Evolutionary conservation across 2,113 vertebrate species (phyloP), one percentile per base, ranked within the genome.

Genomic region (Lota lota): DNA sequence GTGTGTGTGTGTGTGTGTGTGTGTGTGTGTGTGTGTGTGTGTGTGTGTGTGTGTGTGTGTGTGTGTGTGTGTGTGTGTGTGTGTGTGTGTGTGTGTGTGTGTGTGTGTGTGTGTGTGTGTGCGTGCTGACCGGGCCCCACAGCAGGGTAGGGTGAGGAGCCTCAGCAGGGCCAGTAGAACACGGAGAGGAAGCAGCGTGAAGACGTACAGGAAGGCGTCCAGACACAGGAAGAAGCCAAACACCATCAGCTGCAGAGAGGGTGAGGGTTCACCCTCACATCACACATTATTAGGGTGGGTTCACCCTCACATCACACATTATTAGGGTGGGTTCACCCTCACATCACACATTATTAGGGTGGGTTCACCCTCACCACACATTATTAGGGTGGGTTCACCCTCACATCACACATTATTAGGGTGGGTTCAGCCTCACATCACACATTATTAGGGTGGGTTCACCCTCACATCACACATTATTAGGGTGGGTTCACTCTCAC

Each of bases 171-270:
- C 95, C 90, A 99, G 93, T 79, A 96, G 88, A 63, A 98, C 94
- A 86, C 97, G 86, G 68, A 99, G 82, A 53, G 97, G 97, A 70
- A 99, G 95, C 66, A 99, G 90, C 4, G 97, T 99, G 91, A 99
- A 96, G 77, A 98, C 92, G 58, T 98, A 99, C 28, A 99, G 93
- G 90, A 99, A 99, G 20, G 97, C 96, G 59, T 99, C 97, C 88
- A 95, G 91, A 85, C 97, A 98, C 84, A 99, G 89, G 85, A 98
- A 99, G 88, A 96, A 93, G 68, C 97, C 97, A 67, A 99, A 99
- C 76, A 95, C 71, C 96, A 99, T 98, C 87, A 99, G 88, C 97
- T 98, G 88, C 74, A 88, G 75, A 82, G 79, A 33, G 66, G 10
- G 62, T 70, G 19, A 75, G 24, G 16, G 7, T 2, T 58, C 47